Evolutionary conservation across 2,113 vertebrate genomes (phyloP), one percentile per base, ranked within the genome.

Genomic region (Datnioides undecimradiatus): DNA sequence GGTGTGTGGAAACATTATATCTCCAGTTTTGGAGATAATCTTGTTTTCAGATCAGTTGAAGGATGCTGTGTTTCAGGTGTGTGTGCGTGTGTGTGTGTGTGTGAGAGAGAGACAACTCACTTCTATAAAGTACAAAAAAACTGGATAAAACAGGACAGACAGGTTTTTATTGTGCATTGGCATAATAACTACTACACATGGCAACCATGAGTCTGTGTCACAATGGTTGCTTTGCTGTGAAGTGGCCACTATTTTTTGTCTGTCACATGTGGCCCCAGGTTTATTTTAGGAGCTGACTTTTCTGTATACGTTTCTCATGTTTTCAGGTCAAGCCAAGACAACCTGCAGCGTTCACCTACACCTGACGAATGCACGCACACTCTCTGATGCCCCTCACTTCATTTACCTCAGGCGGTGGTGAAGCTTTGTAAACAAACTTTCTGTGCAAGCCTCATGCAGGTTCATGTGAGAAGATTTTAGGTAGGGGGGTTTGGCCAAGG

Each of bases 351-450:
- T 60, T 29, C 23, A 48, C 40, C 33, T 29, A 19, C 62, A 66
- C 10, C 29, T 46, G 21, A 54, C 21, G 36, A 65, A 13, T 21
- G 36, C 29, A 52, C 23, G 19, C 73, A 40, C 34, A 11, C 27
- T 16, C 21, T 17, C 31, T 10, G 31, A 29, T 31, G n/a, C 73
- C 16, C 38, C 6, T 8, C 1, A 25, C 29, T 23, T 10, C 31
- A 27, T 48, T 7, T 25, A 29, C 27, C 38, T 33, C 40, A 23
- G 52, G 38, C 58, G 38, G 52, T 13, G 2, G n/a, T 17, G 25
- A 63, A 23, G 59, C 48, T 54, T 54, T 74, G 21, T 64, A 63
- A 65, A 75, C 40, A 75, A 25, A 60, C 63, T 41, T 60, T 59
- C 36, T 54, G 19, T 43, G 21, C 16, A 3, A 19, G 38, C 6